Conservation (phyloP, 2,888 invertebrate species). For the Scaeva pyrastri region DNA sequence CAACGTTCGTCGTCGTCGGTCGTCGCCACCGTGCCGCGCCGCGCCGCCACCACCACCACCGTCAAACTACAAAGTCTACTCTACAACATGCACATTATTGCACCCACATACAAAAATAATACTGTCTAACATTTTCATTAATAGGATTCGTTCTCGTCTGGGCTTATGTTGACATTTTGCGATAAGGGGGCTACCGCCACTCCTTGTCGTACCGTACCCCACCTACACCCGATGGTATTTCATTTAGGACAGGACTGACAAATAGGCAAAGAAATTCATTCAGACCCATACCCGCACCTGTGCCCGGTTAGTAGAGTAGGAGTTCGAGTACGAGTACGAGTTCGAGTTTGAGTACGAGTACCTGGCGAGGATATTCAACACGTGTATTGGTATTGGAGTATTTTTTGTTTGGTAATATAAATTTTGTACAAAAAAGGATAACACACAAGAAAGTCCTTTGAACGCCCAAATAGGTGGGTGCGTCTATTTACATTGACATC, state of each 20-base stretch:
- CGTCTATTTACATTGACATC: conserved; percentile 49
- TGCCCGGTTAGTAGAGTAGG: neutral
- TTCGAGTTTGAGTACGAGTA: no score
- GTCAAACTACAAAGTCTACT: neutral
- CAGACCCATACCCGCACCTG: no score
- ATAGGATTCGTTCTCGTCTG: conserved; percentile 50
- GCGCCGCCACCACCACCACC: no score
- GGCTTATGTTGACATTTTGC: conserved; percentile 35
- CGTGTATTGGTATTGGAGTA: neutral
- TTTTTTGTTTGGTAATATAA: neutral
- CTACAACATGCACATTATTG: conserved; percentile 40
- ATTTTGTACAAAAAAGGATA: neutral
- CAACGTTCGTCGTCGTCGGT: no score
- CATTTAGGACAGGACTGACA: neutral
- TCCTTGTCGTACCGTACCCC: neutral
- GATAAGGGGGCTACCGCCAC: neutral
- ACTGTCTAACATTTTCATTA: conserved; percentile 61
- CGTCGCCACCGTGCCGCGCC: no score
- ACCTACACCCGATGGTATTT: neutral
- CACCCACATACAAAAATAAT: conserved; percentile 33
- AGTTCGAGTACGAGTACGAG: no score
- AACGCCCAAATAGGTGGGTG: conserved; percentile 42
- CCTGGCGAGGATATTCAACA: conserved; percentile 20
- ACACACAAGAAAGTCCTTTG: conserved; percentile 22
- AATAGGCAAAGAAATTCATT: neutral